phyloP scores from a whole-genome alignment of 2,797 vertebrate species.

The Myotis pilosus region DNA sequence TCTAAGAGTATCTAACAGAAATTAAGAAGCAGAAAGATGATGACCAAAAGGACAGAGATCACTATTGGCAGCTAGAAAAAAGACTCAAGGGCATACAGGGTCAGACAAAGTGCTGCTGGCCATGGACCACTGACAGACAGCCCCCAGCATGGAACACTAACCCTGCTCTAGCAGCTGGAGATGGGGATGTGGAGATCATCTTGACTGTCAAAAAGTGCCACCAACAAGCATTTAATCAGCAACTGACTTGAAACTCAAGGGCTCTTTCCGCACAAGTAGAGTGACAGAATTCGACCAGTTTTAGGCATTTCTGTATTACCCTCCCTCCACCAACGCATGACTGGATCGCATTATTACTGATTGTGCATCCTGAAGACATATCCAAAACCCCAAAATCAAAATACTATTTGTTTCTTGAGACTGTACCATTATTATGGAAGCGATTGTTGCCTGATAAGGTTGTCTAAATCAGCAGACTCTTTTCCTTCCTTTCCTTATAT shows the following conservation, averaged over 20 bases:
- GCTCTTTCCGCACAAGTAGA: not conserved
- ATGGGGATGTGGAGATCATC: not conserved
- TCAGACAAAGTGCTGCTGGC: not conserved
- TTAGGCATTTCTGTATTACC: not conserved
- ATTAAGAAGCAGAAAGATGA: not conserved
- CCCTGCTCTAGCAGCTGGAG: not conserved
- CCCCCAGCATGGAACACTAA: accelerated
- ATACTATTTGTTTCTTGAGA: not conserved
- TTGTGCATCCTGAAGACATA: not conserved
- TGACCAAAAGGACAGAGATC: not conserved
- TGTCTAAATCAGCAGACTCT: not conserved
- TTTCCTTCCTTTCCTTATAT: conserved; percentile 43
- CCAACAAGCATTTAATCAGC: not conserved
- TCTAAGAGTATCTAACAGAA: not conserved
- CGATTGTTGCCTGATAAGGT: conserved; percentile 44
- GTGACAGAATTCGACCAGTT: not conserved
- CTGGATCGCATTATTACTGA: not conserved
- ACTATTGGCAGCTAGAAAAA: not conserved
- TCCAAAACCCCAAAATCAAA: not conserved
- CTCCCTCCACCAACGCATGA: too few species aligned
- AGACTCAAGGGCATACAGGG: not conserved
- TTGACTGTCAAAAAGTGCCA: not conserved
- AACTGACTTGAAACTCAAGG: not conserved
- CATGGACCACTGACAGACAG: accelerated
- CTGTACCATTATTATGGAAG: not conserved